These are phyloP conservation scores for Xiphophorus hellerii DNA, from an alignment of 2,113 vertebrate species.

Conservation along the genomic window DNA sequence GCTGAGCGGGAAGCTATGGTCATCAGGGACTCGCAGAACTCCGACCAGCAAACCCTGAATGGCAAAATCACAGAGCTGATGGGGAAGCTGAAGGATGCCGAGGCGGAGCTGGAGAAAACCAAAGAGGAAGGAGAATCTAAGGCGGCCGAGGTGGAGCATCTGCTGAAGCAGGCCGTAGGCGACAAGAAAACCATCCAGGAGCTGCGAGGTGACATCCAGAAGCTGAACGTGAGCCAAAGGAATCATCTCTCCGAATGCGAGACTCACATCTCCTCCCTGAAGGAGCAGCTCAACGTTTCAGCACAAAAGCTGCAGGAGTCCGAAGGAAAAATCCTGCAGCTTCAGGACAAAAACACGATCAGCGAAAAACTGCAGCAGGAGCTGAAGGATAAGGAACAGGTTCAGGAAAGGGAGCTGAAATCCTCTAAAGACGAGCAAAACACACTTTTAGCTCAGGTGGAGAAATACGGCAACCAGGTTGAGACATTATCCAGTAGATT, in stretches of 20 bases:
- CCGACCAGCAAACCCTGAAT: constrained; percentile 81
- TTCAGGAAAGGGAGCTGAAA: constrained; percentile 83
- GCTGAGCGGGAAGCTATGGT: constrained; percentile 78
- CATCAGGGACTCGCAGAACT: constrained; percentile 81
- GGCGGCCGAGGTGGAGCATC: constrained; percentile 76
- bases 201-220: constrained; percentile 81
- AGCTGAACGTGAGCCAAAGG: constrained; percentile 60
- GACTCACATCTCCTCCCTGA: constrained; percentile 79
- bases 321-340: constrained; percentile 69
- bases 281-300: constrained; percentile 77
- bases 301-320: constrained; percentile 77
- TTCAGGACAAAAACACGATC: constrained; percentile 68
- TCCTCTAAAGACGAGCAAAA: constrained; percentile 82
- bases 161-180: constrained; percentile 78
- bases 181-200: constrained; percentile 78
- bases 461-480: constrained; percentile 76
- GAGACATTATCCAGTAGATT: constrained; percentile 73
- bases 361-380: constrained; percentile 72
- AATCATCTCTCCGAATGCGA: constrained; percentile 80
- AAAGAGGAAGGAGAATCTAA: constrained; percentile 75
- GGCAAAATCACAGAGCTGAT: constrained; percentile 77
- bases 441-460: constrained; percentile 76
- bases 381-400: constrained; percentile 75
- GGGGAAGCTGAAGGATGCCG: constrained; percentile 74
- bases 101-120: constrained; percentile 72